A percentile compares a stretch with the other conserved stretches of the same genome.
These are phyloP conservation scores for Sebastes goodei DNA, from an alignment of 2,797 vertebrate genomes.

Conservation along the genomic window DNA sequence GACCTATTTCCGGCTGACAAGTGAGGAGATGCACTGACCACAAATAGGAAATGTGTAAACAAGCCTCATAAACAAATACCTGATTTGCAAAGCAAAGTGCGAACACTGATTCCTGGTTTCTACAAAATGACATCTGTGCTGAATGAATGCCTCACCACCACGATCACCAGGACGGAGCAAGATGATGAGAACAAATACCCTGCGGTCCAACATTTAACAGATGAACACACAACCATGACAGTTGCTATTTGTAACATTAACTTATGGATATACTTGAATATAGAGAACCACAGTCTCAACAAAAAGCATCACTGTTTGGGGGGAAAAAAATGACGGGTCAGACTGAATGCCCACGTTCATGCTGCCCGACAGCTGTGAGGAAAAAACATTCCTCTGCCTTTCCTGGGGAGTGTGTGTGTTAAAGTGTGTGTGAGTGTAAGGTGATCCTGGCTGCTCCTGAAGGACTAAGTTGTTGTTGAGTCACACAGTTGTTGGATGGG, in stretches of 20 bases:
- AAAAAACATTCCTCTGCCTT: neutral
- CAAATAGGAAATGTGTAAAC: slow-evolving; percentile 15
- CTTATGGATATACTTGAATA: neutral
- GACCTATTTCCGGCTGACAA: neutral
- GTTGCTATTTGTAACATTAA: neutral
- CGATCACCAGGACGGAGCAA: neutral
- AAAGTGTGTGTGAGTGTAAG: slow-evolving; percentile 38
- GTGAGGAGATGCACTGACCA: neutral
- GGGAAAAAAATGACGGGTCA: neutral
- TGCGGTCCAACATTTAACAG: neutral
- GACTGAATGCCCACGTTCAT: slow-evolving; percentile 19
- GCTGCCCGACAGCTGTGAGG: slow-evolving; percentile 38
- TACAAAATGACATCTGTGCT: neutral
- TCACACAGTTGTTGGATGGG: slow-evolving; percentile 4
- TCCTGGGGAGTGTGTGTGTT: neutral
- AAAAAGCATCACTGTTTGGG: neutral
- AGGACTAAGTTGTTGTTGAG: slow-evolving; percentile 17
- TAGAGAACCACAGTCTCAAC: neutral
- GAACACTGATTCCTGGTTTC: slow-evolving; percentile 2
- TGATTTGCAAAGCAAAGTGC: slow-evolving; percentile 53
- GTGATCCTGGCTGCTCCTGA: slow-evolving; percentile 38
- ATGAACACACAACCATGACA: neutral
- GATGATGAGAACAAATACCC: neutral
- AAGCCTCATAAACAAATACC: slow-evolving; percentile 36
- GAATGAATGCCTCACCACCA: neutral